Evolutionary conservation across 2,888 invertebrate genomes (phyloP).

Genomic region (Parelbella ahira): DNA sequence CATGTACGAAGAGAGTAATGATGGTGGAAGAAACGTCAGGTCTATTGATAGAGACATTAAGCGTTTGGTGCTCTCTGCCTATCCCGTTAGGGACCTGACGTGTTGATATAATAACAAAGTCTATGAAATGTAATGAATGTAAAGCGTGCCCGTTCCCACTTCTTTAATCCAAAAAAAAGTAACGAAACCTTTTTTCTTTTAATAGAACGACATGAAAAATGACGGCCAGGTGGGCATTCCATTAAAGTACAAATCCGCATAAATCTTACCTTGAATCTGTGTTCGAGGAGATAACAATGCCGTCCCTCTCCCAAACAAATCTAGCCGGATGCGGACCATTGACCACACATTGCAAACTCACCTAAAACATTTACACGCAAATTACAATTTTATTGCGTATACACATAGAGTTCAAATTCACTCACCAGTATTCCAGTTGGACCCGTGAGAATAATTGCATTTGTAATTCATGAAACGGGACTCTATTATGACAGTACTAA

Average conservation of each 20-base stretch:
- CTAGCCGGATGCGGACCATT: conserved; percentile 65
- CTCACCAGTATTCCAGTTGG: conserved; percentile 11
- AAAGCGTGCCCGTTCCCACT: no score
- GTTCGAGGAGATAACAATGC: conserved; percentile 66
- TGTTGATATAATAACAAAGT: no score
- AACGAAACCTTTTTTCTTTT: no score
- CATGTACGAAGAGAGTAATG: no score
- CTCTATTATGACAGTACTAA: conserved; percentile 33
- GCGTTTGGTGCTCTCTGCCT: no score
- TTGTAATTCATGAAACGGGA: conserved; percentile 36
- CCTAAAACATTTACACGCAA: conserved; percentile 40
- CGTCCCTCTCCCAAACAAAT: conserved; percentile 72
- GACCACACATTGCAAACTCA: conserved; percentile 65
- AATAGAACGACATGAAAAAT: conserved; percentile 14
- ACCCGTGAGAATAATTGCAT: conserved; percentile 37
- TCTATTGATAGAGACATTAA: no score
- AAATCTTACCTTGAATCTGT: conserved; percentile 65
- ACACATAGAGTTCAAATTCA: conserved; percentile 29
- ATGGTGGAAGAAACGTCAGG: no score
- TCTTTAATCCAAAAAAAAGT: no score
- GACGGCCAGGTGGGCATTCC: not conserved
- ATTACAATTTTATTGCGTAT: conserved; percentile 27
- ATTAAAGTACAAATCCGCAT: conserved; percentile 14
- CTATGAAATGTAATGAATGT: no score
- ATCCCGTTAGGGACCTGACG: no score